Conservation (phyloP, 2,888 invertebrate species). For the Julus scandinavius region DNA sequence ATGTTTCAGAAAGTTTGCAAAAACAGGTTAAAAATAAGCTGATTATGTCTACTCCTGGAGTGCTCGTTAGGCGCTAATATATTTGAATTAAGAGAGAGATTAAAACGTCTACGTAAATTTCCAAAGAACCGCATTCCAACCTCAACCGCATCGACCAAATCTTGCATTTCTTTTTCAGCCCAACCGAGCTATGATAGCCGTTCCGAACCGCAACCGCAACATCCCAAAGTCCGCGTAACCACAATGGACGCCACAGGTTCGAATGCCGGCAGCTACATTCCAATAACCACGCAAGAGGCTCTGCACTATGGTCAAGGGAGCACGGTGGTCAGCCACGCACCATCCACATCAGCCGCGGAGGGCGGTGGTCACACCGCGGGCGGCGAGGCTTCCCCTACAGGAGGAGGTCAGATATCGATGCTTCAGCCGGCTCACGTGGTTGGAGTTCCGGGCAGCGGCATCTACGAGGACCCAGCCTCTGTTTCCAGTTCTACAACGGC, state of each 20-base stretch:
- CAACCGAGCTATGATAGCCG: no score
- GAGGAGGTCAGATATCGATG: not conserved
- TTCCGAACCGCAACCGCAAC: no score
- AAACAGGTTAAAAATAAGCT: no score
- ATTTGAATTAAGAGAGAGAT: no score
- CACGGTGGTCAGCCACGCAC: not conserved
- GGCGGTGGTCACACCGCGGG: not conserved
- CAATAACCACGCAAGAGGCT: not conserved
- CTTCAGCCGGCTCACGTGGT: not conserved
- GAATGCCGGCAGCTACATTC: not conserved
- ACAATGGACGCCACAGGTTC: not conserved
- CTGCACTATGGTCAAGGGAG: not conserved
- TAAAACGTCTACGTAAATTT: no score
- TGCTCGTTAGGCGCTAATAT: no score
- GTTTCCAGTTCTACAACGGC: not conserved
- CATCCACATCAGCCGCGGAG: not conserved
- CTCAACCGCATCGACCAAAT: no score
- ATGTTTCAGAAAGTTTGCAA: no score
- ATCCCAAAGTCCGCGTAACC: no score
- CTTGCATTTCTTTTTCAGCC: no score
- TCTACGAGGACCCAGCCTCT: not conserved
- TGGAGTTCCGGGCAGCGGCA: not conserved
- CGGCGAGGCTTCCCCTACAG: not conserved
- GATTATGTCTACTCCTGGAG: no score
- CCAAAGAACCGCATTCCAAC: no score